phyloP scores from a whole-genome alignment of 2,113 vertebrate genomes.

The Platycercus adscitus region DNA sequence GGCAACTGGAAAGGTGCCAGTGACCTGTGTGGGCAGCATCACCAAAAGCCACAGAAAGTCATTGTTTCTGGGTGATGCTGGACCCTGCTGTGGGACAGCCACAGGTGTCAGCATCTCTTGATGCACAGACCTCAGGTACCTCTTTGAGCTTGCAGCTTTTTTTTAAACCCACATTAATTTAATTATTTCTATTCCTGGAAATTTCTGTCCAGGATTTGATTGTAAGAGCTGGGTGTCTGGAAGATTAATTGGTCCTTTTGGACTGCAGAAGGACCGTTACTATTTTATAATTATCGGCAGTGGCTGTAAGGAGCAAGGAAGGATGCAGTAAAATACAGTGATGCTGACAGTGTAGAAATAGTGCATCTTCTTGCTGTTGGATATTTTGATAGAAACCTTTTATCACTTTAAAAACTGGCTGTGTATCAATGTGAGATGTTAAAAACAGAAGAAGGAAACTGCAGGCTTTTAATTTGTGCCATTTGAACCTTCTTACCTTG shows the following conservation, averaged over 20 bases:
- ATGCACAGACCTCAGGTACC: neutral
- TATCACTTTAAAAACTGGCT: slow-evolving; percentile 59
- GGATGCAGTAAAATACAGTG: slow-evolving; percentile 45
- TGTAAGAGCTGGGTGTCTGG: slow-evolving; percentile 30
- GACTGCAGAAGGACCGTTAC: neutral
- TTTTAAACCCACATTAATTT: neutral
- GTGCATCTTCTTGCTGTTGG: slow-evolving; percentile 40
- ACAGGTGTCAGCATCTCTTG: accelerated
- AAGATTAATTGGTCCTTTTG: slow-evolving; percentile 49
- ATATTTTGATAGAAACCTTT: slow-evolving; percentile 63
- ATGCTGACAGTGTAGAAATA: slow-evolving; percentile 51
- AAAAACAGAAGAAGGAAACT: slow-evolving; percentile 61
- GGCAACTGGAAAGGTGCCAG: neutral
- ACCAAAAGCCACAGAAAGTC: neutral
- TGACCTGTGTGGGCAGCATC: neutral
- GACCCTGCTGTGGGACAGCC: accelerated
- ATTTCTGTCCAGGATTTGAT: slow-evolving; percentile 29
- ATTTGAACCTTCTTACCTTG: slow-evolving; percentile 65
- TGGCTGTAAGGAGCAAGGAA: slow-evolving; percentile 25
- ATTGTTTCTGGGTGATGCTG: accelerated
- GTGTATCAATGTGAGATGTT: slow-evolving; percentile 33
- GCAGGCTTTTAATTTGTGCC: slow-evolving; percentile 67
- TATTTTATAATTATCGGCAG: slow-evolving; percentile 13
- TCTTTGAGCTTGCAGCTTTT: neutral
- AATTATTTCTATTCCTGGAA: slow-evolving; percentile 62